Evolutionary conservation across 2,797 vertebrate species (phyloP).

Genomic region (Acanthurus lineatus): DNA sequence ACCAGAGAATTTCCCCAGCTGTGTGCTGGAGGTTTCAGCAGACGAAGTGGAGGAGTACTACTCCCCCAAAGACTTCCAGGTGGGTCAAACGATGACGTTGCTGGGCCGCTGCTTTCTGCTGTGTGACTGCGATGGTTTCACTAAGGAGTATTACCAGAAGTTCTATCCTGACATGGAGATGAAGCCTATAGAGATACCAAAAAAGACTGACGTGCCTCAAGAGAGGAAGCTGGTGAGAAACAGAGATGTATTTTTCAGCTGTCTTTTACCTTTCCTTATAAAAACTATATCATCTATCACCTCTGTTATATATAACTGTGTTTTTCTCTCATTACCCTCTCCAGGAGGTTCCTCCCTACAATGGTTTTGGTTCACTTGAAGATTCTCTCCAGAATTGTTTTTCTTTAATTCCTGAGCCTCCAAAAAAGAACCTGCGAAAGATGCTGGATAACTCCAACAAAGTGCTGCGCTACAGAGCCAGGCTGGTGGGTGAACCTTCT

Average conservation of each 20-base stretch:
- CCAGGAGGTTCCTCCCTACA: slow-evolving; percentile 92
- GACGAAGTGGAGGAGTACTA: slow-evolving; percentile 92
- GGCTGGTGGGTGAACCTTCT: slow-evolving; percentile 85
- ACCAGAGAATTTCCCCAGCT: slow-evolving; percentile 90
- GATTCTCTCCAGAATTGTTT: slow-evolving; percentile 95
- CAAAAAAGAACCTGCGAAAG: slow-evolving; percentile 88
- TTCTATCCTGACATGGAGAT: slow-evolving; percentile 87
- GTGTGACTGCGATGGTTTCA: slow-evolving; percentile 92
- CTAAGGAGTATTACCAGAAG: slow-evolving; percentile 87
- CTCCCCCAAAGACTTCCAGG: slow-evolving; percentile 91
- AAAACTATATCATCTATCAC: background rate
- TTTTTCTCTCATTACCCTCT: background rate
- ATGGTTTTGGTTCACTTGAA: slow-evolving; percentile 92
- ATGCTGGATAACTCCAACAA: slow-evolving; percentile 89
- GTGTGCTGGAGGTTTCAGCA: slow-evolving; percentile 91
- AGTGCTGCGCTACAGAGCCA: slow-evolving; percentile 88
- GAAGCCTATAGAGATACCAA: slow-evolving; percentile 78
- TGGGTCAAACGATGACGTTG: slow-evolving; percentile 88
- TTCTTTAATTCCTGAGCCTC: slow-evolving; percentile 89
- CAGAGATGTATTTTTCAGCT: background rate
- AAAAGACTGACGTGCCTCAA: slow-evolving; percentile 53
- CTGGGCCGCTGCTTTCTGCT: slow-evolving; percentile 90
- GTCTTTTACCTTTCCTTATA: background rate
- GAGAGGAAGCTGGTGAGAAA: slow-evolving; percentile 82
- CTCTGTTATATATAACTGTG: background rate